These are phyloP conservation scores for Leptoclinus maculatus DNA, from an alignment of 2,797 vertebrate genomes.

Conservation along the genomic window DNA sequence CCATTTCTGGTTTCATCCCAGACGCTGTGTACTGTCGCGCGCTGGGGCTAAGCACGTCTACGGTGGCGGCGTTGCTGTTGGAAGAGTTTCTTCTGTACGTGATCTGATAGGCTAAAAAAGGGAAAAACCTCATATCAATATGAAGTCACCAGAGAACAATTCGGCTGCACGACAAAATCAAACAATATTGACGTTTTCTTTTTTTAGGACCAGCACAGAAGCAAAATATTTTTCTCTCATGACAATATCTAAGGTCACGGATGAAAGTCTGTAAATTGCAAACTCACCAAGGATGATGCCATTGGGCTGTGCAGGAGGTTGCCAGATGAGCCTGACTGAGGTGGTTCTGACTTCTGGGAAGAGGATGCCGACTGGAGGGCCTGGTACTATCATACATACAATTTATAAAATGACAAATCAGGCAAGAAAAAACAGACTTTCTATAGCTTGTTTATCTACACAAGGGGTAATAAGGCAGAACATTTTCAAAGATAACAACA, in stretches of 20 bases:
- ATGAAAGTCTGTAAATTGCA: neutral
- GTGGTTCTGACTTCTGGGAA: constrained; percentile 97
- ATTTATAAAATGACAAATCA: neutral
- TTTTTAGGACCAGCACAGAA: neutral
- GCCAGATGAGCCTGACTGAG: constrained; percentile 94
- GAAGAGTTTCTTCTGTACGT: constrained; percentile 92
- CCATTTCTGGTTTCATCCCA: constrained; percentile 89
- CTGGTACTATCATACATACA: constrained; percentile 86
- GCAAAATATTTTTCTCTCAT: neutral
- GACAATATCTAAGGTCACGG: neutral
- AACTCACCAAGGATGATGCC: constrained; percentile 95
- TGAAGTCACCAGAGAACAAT: constrained; percentile 7
- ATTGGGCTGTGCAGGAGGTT: constrained; percentile 92
- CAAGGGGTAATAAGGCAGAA: neutral
- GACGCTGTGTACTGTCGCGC: constrained; percentile 91
- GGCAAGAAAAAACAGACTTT: neutral
- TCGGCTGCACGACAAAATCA: constrained; percentile 6
- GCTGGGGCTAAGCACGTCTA: constrained; percentile 92
- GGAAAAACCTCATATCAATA: constrained; percentile 22
- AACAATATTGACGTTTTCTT: neutral
- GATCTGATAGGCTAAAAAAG: constrained; percentile 92
- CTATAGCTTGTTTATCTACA: neutral
- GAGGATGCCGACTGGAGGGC: constrained; percentile 94
- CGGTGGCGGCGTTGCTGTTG: constrained; percentile 81
- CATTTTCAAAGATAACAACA: constrained; percentile 9